These are phyloP conservation scores for Anguilla megastoma DNA, from an alignment of 2,797 vertebrate species.

Conservation along the genomic window DNA sequence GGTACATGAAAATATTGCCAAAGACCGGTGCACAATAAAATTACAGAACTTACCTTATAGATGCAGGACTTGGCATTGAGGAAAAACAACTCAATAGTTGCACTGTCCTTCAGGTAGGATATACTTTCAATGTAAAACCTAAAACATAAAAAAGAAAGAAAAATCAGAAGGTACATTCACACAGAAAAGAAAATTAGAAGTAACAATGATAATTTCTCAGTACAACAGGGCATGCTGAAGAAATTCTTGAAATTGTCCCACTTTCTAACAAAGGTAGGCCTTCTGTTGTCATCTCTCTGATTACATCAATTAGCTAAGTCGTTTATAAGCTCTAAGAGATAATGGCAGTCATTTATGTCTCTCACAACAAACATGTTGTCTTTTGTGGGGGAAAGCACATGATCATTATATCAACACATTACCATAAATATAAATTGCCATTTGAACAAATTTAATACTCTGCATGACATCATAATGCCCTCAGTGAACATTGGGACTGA, in stretches of 20 bases:
- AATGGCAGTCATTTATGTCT: not conserved
- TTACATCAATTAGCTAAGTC: not conserved
- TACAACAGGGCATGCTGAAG: not conserved
- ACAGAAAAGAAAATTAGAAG: not conserved
- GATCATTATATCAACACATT: not conserved
- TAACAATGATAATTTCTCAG: not conserved
- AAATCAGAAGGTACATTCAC: not conserved
- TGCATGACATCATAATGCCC: not conserved
- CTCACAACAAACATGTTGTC: not conserved
- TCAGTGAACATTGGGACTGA: not conserved
- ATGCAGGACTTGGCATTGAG: conserved; percentile 94
- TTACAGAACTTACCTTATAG: conserved; percentile 80
- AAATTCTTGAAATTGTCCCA: not conserved
- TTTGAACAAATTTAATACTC: not conserved
- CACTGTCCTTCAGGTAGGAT: conserved; percentile 92
- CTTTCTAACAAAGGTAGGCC: not conserved
- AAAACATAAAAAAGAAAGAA: conserved; percentile 48
- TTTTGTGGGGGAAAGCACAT: not conserved
- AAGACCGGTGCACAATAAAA: not conserved
- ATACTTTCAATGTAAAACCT: conserved; percentile 98
- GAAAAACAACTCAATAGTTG: conserved; percentile 94
- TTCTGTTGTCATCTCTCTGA: not conserved
- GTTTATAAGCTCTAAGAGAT: not conserved
- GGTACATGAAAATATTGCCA: not conserved
- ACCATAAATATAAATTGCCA: not conserved